Evolutionary conservation across 2,888 invertebrate species (phyloP).

Genomic region (Chrysotoxum bicinctum): DNA sequence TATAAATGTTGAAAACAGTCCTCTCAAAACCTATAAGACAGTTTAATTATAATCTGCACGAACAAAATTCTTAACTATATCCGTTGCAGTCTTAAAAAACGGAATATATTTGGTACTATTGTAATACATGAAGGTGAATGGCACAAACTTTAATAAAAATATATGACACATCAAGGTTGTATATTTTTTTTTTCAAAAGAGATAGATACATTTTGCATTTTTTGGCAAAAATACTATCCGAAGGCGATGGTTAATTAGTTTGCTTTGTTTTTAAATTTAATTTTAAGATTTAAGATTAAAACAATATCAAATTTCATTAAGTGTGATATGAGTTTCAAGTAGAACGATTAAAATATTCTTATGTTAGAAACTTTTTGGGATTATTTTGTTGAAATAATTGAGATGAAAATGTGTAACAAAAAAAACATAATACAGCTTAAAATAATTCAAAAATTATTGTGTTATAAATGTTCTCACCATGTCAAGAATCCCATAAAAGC

Average conservation of each 20-base stretch:
- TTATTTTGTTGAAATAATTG: no score
- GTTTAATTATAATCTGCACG: background rate
- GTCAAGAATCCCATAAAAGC: background rate
- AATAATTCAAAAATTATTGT: background rate
- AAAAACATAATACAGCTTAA: no score
- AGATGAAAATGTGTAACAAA: no score
- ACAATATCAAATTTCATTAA: background rate
- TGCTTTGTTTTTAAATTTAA: background rate
- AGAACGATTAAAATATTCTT: background rate
- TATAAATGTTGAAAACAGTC: no score
- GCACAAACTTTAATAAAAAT: background rate
- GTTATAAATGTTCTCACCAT: background rate
- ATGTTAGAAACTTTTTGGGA: no score
- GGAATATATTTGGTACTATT: background rate
- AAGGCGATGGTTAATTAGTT: conserved; percentile 17
- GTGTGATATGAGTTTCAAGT: background rate
- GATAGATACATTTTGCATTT: conserved; percentile 9
- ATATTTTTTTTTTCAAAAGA: background rate
- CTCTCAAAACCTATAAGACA: no score
- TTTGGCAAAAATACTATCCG: background rate
- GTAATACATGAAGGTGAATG: background rate
- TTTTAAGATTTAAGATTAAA: background rate
- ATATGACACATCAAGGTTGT: conserved; percentile 3
- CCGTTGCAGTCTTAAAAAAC: background rate
- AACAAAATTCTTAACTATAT: background rate